Base-by-base conservation (phyloP, 1,140 invertebrate genomes). In the Dufourea novaeangliae region DNA sequence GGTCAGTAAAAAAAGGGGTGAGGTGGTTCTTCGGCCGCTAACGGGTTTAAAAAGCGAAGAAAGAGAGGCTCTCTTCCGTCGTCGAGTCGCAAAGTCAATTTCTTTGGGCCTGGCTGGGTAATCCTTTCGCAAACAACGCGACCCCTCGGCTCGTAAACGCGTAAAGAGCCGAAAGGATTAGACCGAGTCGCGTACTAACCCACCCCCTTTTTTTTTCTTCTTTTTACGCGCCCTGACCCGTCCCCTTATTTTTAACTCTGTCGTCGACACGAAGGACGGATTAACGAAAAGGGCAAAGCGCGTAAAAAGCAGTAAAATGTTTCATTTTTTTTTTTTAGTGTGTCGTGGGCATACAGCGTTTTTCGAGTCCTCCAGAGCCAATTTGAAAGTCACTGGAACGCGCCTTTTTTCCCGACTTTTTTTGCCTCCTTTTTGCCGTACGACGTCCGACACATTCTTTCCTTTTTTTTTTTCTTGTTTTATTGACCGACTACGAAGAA, bases 271-370 rank as follows among this genome's bases (percentile, higher is more conserved):
- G 14, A 72, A 41, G 52, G 34, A 1, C 32, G 52, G 50, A 52
- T 68, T 76, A 63, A 78, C 29, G 37, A 56, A 52, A 68, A 77
- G 52, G 56, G 12, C 20, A 7, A 14, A 20, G 17, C 3, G 50
- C 63, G 25, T 72, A 74, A 78, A 83, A 83, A 85, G 82, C 75
- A 68, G 82, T 86, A 83, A 86, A 86, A 85, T 71, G 56, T 80
- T 82, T 73, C 70, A 54, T 70, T 62, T 67, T 82, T 83, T 78
- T 44, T 44, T 14, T 44, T 44, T 44, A 11, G 1, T 14, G 29
- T 11, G 22, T 6, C 34, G 12, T 0, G 14, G 20, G n/a, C n/a
- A n/a, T n/a, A n/a, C 14, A 12, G 8, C 14, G 12, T 12, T 20
- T n/a, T 3, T 4, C 17, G 12, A 17, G 3, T 50, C 1, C 25